A percentile compares a stretch with the other conserved stretches of the same genome.
Conservation (phyloP, 2,888 invertebrate species). For the Drosophila meridionalis region DNA sequence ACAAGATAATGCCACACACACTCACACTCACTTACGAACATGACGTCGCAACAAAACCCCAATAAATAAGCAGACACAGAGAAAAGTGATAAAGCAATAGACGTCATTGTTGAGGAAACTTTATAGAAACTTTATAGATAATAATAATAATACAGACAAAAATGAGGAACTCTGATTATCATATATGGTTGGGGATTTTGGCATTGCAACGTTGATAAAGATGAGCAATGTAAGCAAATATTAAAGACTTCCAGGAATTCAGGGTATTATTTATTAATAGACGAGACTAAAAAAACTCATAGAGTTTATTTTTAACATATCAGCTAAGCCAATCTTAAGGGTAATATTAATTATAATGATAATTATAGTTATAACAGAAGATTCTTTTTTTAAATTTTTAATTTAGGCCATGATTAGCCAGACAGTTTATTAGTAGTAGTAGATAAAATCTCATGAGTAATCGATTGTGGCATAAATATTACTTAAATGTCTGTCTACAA, state of each 20-base stretch:
- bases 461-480: neutral
- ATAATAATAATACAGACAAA: constrained; percentile 22
- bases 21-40: neutral
- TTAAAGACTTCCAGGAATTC: neutral
- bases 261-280: neutral
- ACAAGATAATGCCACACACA: constrained; percentile 23
- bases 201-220: neutral
- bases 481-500: neutral
- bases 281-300: neutral
- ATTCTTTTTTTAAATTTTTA: neutral
- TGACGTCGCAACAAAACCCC: constrained; percentile 55
- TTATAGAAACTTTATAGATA: constrained; percentile 33
- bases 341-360: neutral
- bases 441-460: neutral
- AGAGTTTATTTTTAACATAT: neutral
- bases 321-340: neutral
- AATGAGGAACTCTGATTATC: neutral
- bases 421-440: no score
- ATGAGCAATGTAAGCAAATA: constrained; percentile 12
- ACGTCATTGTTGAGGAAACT: constrained; percentile 58
- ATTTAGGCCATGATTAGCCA: neutral
- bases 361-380: neutral
- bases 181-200: constrained; percentile 5
- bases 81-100: constrained; percentile 32
- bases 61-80: constrained; percentile 44